These are phyloP conservation scores for Megalops cyprinoides DNA, from an alignment of 2,797 vertebrate species.

Conservation along the genomic window DNA sequence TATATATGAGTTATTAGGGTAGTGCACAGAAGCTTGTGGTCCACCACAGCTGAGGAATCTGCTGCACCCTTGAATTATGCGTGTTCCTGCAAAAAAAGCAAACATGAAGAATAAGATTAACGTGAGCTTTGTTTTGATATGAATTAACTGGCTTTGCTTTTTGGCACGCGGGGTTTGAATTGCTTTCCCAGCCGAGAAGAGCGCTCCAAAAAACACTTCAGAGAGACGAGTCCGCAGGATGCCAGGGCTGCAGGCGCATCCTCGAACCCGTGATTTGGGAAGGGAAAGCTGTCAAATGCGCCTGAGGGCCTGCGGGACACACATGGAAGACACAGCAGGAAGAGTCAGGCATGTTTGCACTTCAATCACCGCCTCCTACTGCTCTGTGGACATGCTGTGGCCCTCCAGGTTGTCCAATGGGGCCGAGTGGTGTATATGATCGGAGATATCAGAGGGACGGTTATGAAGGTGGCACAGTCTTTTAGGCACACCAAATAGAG, in stretches of 20 bases:
- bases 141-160: neutral
- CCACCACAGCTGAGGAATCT: neutral
- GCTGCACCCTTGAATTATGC: neutral
- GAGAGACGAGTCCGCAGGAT: neutral
- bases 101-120: conserved; percentile 27
- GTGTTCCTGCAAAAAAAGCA: neutral
- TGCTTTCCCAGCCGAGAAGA: neutral
- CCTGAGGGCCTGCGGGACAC: neutral
- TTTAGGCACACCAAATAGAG: too few species aligned
- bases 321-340: too few species aligned
- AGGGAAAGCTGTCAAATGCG: neutral
- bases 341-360: too few species aligned
- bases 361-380: too few species aligned
- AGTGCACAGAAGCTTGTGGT: too few species aligned
- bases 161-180: neutral
- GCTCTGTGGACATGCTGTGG: too few species aligned
- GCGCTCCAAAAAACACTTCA: neutral
- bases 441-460: too few species aligned
- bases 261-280: neutral
- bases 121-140: conserved; percentile 15
- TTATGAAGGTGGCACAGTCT: too few species aligned
- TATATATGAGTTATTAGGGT: too few species aligned
- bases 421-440: too few species aligned
- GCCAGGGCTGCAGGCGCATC: too few species aligned
- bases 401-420: too few species aligned